Evolutionary conservation across 2,888 invertebrate species (phyloP).

Genomic region (Acanthoscelides obtectus): DNA sequence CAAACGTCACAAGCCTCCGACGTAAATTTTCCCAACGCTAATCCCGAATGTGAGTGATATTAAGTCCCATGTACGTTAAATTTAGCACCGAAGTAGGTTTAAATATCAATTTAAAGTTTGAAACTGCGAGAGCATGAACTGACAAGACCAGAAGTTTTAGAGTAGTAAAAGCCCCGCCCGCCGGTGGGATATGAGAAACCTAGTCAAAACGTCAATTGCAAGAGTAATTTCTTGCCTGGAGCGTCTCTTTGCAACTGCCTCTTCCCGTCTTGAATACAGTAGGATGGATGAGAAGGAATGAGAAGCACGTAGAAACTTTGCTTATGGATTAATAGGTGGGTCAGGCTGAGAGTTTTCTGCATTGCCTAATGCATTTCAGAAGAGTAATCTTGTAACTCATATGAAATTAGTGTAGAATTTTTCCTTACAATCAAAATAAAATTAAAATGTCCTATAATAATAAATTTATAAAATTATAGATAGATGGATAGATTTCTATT

Average conservation of each 20-base stretch:
- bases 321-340: no score
- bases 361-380: no score
- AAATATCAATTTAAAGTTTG: conserved; percentile 28
- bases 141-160: conserved; percentile 26
- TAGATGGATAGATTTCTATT: no score
- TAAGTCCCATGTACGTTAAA: conserved; percentile 11
- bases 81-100: conserved; percentile 18
- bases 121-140: conserved; percentile 21
- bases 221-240: conserved; percentile 18
- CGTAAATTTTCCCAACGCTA: neutral
- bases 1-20: neutral
- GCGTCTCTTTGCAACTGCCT: neutral
- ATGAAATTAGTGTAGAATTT: no score
- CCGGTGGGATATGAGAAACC: conserved; percentile 24
- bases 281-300: neutral
- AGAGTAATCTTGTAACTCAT: no score
- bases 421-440: no score
- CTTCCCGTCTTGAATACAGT: neutral
- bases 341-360: no score
- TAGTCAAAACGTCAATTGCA: conserved; percentile 28
- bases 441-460: no score
- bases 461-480: no score
- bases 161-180: conserved; percentile 15
- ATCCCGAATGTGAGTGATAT: neutral
- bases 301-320: no score